These are phyloP conservation scores for Zoroaster sp. DNA, from an alignment of 53 echinoderm and acorn worm genomes.

Conservation along the genomic window DNA sequence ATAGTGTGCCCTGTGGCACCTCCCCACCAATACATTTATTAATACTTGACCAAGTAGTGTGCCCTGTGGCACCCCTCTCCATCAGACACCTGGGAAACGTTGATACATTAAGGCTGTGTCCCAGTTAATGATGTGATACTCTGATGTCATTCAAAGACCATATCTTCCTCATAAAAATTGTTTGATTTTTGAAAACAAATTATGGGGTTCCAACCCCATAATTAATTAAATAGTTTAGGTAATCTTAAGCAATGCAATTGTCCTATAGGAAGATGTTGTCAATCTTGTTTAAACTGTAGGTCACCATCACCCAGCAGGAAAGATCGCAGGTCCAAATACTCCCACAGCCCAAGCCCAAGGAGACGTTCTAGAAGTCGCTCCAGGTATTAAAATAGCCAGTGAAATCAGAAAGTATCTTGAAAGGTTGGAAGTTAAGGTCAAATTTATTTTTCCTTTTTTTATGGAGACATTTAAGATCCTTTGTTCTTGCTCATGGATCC, in stretches of 20 bases:
- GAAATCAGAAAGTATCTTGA: not conserved
- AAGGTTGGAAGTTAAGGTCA: too few species aligned
- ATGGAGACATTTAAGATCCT: too few species aligned
- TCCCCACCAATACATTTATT: not conserved
- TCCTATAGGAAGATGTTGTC: not conserved
- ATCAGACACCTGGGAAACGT: too few species aligned
- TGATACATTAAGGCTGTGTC: too few species aligned
- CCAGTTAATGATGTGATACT: too few species aligned
- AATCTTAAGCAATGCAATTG: too few species aligned
- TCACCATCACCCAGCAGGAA: constrained; percentile 23
- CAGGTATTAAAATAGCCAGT: constrained; percentile 10
- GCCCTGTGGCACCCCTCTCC: not conserved
- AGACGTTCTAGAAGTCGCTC: constrained; percentile 54
- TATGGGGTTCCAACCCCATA: too few species aligned
- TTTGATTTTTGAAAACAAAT: not conserved
- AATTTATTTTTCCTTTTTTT: too few species aligned
- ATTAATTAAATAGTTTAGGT: too few species aligned
- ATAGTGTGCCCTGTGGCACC: not conserved
- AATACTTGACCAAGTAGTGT: not conserved
- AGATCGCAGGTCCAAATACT: constrained; percentile 55
- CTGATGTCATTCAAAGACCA: too few species aligned
- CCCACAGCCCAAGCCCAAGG: constrained; percentile 38
- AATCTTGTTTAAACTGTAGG: constrained; percentile 1
- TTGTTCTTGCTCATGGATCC: too few species aligned
- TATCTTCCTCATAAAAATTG: not conserved